These are phyloP conservation scores for Rhincodon typus DNA, from an alignment of 2,797 vertebrate genomes.

Conservation along the genomic window DNA sequence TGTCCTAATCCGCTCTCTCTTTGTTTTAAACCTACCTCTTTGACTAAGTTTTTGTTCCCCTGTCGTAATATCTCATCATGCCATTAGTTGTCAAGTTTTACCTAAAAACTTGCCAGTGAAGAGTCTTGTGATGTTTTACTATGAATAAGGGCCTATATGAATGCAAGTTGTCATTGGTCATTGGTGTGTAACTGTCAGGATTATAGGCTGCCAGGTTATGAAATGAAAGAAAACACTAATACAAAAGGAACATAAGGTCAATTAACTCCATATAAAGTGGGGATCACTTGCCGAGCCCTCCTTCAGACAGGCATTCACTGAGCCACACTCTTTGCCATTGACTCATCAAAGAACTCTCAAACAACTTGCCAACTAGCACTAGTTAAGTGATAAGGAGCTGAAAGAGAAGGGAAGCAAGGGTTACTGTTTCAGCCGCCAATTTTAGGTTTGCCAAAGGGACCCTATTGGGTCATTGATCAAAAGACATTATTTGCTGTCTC, in stretches of 20 bases:
- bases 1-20: background rate
- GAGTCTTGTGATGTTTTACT: background rate
- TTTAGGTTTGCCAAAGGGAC: background rate
- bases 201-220: background rate
- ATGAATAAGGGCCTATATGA: background rate
- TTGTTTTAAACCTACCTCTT: background rate
- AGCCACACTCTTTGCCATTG: background rate
- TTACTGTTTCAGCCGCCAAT: background rate
- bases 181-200: background rate
- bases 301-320: background rate
- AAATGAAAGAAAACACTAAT: background rate
- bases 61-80: background rate
- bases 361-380: background rate
- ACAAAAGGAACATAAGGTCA: background rate
- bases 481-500: constrained; percentile 24
- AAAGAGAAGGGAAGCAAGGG: background rate
- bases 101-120: too few relatives aligned
- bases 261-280: background rate
- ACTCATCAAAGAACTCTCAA: background rate
- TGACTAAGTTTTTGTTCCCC: background rate
- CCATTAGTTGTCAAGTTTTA: background rate
- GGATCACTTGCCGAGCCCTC: background rate
- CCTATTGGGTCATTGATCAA: constrained; percentile 23
- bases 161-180: background rate
- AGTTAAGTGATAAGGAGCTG: background rate